Conservation (phyloP, 2,797 vertebrate species). For the Myoxocephalus aenaeus region DNA sequence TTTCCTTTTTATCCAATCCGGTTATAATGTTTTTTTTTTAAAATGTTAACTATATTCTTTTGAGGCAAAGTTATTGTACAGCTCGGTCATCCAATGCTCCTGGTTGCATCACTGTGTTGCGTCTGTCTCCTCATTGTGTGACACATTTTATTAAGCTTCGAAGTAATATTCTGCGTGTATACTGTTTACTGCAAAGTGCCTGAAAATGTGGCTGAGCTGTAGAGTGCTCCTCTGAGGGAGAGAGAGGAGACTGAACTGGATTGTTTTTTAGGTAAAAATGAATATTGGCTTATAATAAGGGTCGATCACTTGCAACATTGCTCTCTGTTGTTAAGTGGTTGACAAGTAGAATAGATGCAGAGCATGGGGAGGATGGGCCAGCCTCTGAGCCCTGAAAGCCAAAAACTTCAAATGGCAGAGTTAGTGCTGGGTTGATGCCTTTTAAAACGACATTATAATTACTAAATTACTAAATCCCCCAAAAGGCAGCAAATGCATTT, state of each 20-base stretch:
- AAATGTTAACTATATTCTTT: neutral
- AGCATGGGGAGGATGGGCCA: neutral
- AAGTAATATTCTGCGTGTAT: neutral
- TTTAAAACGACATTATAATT: slow-evolving; percentile 15
- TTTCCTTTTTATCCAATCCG: neutral
- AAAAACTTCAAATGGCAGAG: slow-evolving; percentile 7
- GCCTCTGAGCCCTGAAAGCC: slow-evolving; percentile 17
- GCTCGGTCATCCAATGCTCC: neutral
- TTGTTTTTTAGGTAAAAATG: neutral
- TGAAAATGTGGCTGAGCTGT: slow-evolving; percentile 3
- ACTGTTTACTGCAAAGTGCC: neutral
- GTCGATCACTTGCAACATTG: neutral
- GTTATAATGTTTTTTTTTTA: neutral
- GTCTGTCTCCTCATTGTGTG: neutral
- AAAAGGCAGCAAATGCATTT: slow-evolving; percentile 1
- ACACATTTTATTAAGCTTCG: neutral
- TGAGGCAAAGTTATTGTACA: neutral
- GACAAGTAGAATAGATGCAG: slow-evolving; percentile 25
- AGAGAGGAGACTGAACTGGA: neutral
- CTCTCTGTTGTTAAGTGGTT: slow-evolving; percentile 28
- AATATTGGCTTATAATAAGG: slow-evolving; percentile 17
- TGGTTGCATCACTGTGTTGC: neutral
- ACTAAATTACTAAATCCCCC: neutral
- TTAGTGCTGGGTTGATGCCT: neutral
- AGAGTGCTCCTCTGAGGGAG: neutral